These are phyloP conservation scores for Pharmacophagus antenor DNA, from an alignment of 2,888 invertebrate genomes.

Conservation along the genomic window DNA sequence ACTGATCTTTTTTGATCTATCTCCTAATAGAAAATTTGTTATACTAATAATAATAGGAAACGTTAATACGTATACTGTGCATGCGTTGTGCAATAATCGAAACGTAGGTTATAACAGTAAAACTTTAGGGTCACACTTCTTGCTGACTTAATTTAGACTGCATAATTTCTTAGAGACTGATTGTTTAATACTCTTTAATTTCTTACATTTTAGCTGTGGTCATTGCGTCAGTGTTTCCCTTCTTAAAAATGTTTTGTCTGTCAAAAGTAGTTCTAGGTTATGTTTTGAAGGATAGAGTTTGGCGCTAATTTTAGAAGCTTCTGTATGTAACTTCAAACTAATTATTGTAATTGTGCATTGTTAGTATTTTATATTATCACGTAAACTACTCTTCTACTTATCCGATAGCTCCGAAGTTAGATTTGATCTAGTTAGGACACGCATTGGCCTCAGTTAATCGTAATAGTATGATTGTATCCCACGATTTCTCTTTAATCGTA, in stretches of 20 bases:
- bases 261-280: constrained; percentile 14
- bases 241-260: constrained; percentile 5
- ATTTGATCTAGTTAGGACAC: constrained; percentile 19
- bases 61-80: constrained; percentile 73
- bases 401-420: constrained; percentile 5
- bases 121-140: constrained; percentile 57
- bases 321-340: background rate
- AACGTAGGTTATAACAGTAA: constrained; percentile 60
- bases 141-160: constrained; percentile 59
- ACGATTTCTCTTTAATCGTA: constrained; percentile 48
- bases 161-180: constrained; percentile 61
- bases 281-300: constrained; percentile 14
- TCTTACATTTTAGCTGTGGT: constrained; percentile 40
- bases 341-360: background rate
- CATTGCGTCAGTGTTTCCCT: constrained; percentile 28
- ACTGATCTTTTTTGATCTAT: constrained; percentile 40
- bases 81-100: constrained; percentile 77
- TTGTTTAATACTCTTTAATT: constrained; percentile 40
- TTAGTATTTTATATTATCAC: background rate
- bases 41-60: constrained; percentile 45
- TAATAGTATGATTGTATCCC: constrained; percentile 38
- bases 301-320: constrained; percentile 15
- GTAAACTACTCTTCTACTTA: constrained; percentile 2
- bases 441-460: constrained; percentile 30
- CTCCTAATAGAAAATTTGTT: constrained; percentile 45